Evolutionary conservation across 2,113 vertebrate species (phyloP), one percentile per base, ranked within the genome.

Genomic region (Cranoglanis bouderius): DNA sequence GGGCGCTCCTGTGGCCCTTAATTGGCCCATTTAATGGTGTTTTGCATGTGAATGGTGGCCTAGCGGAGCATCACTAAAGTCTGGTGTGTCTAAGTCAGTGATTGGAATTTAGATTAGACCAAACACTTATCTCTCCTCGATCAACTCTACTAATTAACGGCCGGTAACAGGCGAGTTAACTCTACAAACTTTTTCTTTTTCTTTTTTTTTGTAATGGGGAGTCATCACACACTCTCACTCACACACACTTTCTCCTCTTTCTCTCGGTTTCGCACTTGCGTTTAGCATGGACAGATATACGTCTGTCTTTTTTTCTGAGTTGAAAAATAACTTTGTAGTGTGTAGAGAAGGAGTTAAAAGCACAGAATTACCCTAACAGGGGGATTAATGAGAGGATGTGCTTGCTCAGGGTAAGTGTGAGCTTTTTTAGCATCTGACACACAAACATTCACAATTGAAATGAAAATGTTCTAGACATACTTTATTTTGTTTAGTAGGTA

Each of bases 31-130:
- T 99, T 97, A 97, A 59, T 97, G 94, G 96, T 97, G 94, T 95
- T 99, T 98, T 98, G 97, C 97, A 99, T 99, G 96, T 98, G 97
- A 98, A 99, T 98, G 96, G 96, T 95, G 95, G 94, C 94, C 95
- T 94, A 96, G 97, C 96, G 96, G 95, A 94, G 95, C 97, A 96
- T 95, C 94, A 95, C 97, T 97, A 96, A 86, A 97, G 96, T 97
- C 97, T 97, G 97, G 97, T 98, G 97, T 98, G 97, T 97, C 97
- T 95, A 96, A 96, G 96, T 93, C 92, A 96, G 95, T 97, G 97
- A 98, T 97, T 96, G 96, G 97, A 98, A 99, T 99, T 98, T 96
- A 96, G 97, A 98, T 97, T 95, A 97, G 96, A 96, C 95, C 93
- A 96, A 96, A 97, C 96, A 96, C 96, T 96, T 96, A 90, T 96